Conservation (phyloP, 2,113 vertebrate genomes). For the Salvelinus fontinalis region DNA sequence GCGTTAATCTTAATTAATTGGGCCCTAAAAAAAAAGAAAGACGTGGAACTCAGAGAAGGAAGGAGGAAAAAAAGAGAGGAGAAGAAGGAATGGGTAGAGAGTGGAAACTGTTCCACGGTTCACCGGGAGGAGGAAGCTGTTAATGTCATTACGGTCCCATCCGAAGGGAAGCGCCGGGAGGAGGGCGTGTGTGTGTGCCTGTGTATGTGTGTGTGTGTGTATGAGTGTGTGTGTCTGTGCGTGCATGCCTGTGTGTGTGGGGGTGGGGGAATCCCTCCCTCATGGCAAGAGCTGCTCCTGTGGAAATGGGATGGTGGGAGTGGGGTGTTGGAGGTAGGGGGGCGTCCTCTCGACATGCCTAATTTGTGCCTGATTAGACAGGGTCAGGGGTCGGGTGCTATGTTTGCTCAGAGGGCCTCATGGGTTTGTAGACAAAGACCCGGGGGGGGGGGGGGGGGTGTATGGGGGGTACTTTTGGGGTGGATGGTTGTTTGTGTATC, state of each 20-base stretch:
- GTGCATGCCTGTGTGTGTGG: background rate
- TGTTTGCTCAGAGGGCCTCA: constrained; percentile 35
- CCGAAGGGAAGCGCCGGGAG: constrained; percentile 24
- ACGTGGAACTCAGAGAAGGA: background rate
- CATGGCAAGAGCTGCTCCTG: constrained; percentile 20
- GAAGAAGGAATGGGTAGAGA: constrained; percentile 12
- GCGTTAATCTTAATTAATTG: background rate
- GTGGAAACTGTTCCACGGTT: constrained; percentile 17
- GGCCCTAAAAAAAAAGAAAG: background rate
- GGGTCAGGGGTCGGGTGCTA: constrained; percentile 32
- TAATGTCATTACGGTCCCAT: constrained; percentile 30
- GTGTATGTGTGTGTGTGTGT: background rate
- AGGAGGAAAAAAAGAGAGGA: background rate
- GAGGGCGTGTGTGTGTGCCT: background rate
- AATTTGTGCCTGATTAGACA: constrained; percentile 36
- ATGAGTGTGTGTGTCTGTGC: constrained; percentile 1
- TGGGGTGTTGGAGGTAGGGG: background rate
- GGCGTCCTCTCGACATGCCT: constrained; percentile 33
- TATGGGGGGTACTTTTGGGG: background rate
- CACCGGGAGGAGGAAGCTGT: constrained; percentile 40
- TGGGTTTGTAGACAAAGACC: constrained; percentile 15
- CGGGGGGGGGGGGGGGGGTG: background rate
- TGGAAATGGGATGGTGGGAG: background rate
- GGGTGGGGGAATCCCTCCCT: background rate
- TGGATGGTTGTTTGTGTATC: constrained; percentile 1